phyloP scores from a whole-genome alignment of 2,888 invertebrate genomes.

The Sceliomorpha sp. region DNA sequence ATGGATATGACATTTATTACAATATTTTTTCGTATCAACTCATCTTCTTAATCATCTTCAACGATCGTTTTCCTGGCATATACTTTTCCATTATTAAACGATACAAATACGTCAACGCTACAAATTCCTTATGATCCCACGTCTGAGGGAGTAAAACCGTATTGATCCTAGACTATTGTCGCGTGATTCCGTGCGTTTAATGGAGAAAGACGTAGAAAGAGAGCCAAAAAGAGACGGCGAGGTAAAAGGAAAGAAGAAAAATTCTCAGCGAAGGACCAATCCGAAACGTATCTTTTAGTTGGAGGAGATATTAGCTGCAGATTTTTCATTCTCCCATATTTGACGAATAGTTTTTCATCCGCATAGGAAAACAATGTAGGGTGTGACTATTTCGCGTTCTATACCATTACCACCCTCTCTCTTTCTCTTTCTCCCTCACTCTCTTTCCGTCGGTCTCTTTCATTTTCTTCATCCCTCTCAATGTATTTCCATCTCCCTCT shows the following conservation, averaged over 20 bases:
- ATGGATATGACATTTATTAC: too few relatives aligned
- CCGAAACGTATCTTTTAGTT: conserved; percentile 1
- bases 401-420: conserved; percentile 32
- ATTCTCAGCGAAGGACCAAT: background rate
- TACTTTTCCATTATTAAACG: conserved; percentile 7
- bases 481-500: conserved; percentile 40
- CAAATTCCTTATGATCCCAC: conserved; percentile 30
- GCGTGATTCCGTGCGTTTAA: conserved; percentile 23
- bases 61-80: background rate
- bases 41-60: too few relatives aligned
- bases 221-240: background rate
- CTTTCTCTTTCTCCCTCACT: conserved; percentile 28
- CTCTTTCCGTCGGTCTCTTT: conserved; percentile 26
- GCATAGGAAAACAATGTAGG: conserved; percentile 49
- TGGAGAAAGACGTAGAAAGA: conserved; percentile 15
- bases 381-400: conserved; percentile 61
- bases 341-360: conserved; percentile 16
- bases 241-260: background rate
- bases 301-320: conserved; percentile 12
- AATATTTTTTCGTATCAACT: too few relatives aligned
- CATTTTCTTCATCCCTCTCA: conserved; percentile 52
- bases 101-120: conserved; percentile 29
- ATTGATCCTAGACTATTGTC: conserved; percentile 40
- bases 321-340: conserved; percentile 23
- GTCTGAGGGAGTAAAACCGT: conserved; percentile 19